Base-by-base conservation (phyloP, 2,113 vertebrate species). In the Lichenostomus cassidix region DNA sequence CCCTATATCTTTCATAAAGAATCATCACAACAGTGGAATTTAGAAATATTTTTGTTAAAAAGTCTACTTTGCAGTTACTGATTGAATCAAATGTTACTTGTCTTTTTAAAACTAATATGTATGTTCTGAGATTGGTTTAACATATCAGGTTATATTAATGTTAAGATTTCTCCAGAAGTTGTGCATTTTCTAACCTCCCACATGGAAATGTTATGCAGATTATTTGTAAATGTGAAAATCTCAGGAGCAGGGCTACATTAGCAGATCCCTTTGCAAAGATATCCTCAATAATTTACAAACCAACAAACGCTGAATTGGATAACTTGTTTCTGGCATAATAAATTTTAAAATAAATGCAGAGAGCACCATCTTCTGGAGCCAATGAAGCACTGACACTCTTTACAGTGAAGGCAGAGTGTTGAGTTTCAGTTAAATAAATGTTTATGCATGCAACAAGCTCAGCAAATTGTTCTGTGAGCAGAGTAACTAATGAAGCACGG, bases 281-380 rank as follows among this genome's bases (percentile, higher is more conserved):
- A 97, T 68, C 86, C 92, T 97, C 88, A 96, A 94, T 97, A 97
- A 98, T 97, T 97, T 97, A 96, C 89, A 92, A 76, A 65, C 78
- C 89, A 91, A 62, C 82, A 86, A 93, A 90, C 42, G 39, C 76
- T 95, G 87, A 97, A 95, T 65, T 77, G 33, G 52, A 83, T 95
- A 83, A 1, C 69, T 93, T 92, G 13, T 84, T 97, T 97, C 88
- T 87, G 77, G 41, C 28, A 75, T 31, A 50, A 46, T 31, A 63
- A 79, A 53, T 59, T 82, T 33, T 46, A 60, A 97, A 93, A 86
- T 35, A 92, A 96, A 98, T 94, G 97, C 92, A 96, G 96, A 97
- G 91, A 98, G 96, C 98, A 97, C 98, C 98, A 98, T 96, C 98
- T 98, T 95, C 96, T 97, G 97, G 98, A 93, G 53, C 74, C 52